Evolutionary conservation across 2,888 invertebrate species (phyloP).

Genomic region (Chorisops tibialis): DNA sequence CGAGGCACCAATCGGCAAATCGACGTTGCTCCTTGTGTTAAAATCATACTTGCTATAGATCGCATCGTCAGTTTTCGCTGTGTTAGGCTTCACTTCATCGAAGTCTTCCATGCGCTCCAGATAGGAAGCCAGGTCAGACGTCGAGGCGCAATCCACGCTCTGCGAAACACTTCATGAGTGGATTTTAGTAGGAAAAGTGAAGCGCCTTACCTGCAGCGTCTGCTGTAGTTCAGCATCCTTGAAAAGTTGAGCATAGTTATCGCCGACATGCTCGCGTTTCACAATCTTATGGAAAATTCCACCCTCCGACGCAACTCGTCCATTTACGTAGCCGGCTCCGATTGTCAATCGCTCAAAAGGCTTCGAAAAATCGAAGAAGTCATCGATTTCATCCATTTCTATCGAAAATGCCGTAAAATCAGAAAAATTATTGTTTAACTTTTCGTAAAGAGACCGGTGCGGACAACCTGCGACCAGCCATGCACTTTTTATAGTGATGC

Average conservation of each 20-base stretch:
- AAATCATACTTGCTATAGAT: constrained; percentile 44
- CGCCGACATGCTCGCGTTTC: constrained; percentile 42
- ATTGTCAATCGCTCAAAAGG: constrained; percentile 41
- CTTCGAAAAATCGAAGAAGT: constrained; percentile 49
- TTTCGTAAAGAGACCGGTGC: too few species aligned
- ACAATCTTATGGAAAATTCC: constrained; percentile 35
- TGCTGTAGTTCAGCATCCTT: constrained; percentile 40
- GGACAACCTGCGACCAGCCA: too few species aligned
- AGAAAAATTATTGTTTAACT: too few species aligned
- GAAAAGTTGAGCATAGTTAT: constrained; percentile 40
- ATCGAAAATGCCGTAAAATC: too few species aligned
- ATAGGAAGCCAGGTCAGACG: constrained; percentile 1
- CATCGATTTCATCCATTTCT: constrained; percentile 43
- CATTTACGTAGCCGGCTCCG: constrained; percentile 39
- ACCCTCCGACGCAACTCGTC: constrained; percentile 29
- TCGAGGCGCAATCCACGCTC: constrained; percentile 16
- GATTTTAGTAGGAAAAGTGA: background rate
- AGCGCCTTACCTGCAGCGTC: constrained; percentile 39
- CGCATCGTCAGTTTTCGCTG: constrained; percentile 38
- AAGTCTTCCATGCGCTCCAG: constrained; percentile 40
- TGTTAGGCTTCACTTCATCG: constrained; percentile 27
- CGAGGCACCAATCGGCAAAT: constrained; percentile 45
- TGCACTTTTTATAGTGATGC: too few species aligned
- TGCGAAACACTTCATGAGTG: background rate
- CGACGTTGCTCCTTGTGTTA: constrained; percentile 41